Conservation (phyloP, 2,888 invertebrate genomes). For the Tuta absoluta region DNA sequence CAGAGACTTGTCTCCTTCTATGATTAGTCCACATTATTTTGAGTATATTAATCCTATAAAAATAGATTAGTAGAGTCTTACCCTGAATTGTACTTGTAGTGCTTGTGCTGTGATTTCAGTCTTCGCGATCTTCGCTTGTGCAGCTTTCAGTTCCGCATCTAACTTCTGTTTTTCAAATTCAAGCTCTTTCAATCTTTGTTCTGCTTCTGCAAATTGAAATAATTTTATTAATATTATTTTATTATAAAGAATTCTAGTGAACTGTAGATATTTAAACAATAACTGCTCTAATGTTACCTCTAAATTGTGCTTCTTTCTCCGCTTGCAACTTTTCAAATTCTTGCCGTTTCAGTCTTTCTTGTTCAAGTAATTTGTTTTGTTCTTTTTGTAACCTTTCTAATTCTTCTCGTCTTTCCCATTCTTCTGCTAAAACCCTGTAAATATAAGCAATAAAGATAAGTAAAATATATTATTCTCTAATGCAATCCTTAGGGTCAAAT, state of each 20-base stretch:
- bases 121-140: slow-evolving; percentile 84
- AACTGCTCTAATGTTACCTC: slow-evolving; percentile 73
- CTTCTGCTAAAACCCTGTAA: slow-evolving; percentile 86
- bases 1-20: not conserved
- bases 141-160: slow-evolving; percentile 85
- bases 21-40: no score
- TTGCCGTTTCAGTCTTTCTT: slow-evolving; percentile 87
- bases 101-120: slow-evolving; percentile 82
- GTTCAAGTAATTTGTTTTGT: slow-evolving; percentile 86
- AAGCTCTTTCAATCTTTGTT: slow-evolving; percentile 84
- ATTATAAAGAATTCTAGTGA: no score
- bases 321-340: slow-evolving; percentile 87
- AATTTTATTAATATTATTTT: not conserved
- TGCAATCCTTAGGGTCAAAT: not conserved
- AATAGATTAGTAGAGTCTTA: slow-evolving; percentile 38
- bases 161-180: slow-evolving; percentile 86
- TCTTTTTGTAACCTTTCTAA: slow-evolving; percentile 89
- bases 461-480: not conserved
- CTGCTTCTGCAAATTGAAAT: slow-evolving; percentile 82
- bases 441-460: not conserved
- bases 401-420: slow-evolving; percentile 91
- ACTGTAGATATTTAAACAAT: no score
- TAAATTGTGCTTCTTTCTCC: slow-evolving; percentile 85
- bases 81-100: slow-evolving; percentile 69
- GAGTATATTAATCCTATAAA: no score